Conservation (phyloP, 2,888 invertebrate species). For the Odontothrips loti region DNA sequence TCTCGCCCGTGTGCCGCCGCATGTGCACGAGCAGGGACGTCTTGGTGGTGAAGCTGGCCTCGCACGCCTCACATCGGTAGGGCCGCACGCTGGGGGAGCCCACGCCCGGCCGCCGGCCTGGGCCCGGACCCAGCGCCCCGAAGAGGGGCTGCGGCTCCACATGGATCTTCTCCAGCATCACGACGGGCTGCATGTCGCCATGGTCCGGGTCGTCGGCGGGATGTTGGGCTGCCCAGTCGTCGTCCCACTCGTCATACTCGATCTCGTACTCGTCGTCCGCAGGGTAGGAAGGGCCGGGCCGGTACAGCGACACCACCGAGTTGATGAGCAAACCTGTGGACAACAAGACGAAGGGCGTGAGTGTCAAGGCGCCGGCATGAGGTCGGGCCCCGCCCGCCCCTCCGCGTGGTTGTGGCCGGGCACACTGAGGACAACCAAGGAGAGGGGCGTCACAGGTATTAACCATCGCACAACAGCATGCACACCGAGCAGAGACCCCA, state of each 20-base stretch:
- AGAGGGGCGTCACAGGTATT: too few relatives aligned
- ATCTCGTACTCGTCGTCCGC: not conserved
- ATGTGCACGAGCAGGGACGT: not conserved
- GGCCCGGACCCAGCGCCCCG: not conserved
- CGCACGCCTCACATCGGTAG: not conserved
- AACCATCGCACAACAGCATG: too few relatives aligned
- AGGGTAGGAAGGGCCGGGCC: not conserved
- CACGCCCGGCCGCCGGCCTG: not conserved
- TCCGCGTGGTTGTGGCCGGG: too few relatives aligned
- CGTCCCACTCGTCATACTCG: constrained; percentile 19
- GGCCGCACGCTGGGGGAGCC: not conserved
- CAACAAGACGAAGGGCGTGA: not conserved
- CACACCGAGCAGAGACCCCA: too few relatives aligned
- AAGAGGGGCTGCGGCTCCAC: not conserved
- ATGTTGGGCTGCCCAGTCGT: constrained; percentile 1
- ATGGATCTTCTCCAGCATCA: not conserved
- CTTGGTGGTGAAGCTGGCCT: not conserved
- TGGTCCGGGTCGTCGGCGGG: constrained; percentile 5
- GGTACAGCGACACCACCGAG: constrained; percentile 2
- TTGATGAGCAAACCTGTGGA: not conserved
- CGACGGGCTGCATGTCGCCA: not conserved
- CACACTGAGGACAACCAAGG: too few relatives aligned
- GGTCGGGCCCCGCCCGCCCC: too few relatives aligned
- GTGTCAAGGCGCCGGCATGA: not conserved
- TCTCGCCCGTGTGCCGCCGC: not conserved